Base-by-base conservation (phyloP, 2,888 invertebrate species). In the Drosophila conformis region DNA sequence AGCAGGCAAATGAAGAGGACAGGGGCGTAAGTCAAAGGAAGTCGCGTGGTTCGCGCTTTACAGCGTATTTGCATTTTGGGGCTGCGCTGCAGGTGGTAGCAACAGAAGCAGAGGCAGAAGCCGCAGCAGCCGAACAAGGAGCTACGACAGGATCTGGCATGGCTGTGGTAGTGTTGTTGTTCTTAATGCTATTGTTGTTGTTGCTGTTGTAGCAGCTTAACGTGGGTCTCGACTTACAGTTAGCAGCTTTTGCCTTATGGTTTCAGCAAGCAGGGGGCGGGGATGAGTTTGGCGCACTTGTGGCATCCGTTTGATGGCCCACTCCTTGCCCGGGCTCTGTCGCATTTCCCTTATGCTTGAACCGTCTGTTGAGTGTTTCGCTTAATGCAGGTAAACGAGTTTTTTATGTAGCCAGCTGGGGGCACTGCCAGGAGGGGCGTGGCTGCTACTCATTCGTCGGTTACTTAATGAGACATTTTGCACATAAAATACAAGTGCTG, bases 341-440 rank as follows among this genome's bases (percentile, higher is more conserved):
- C 80, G 82, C 80, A 80, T 82, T 90, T 83, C 87, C 90, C 89
- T 90, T 90, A 88, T 88, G 87, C 85, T 76, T 53, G 59, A 90
- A 76, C 72, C 86, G 83, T 88, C 85, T 88, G 85, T 71, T 80
- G 90, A 88, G 85, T 85, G 89, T 90, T 90, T 90, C 78, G 84
- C 83, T 88, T 90, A 90, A 90, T 90, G 90, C 85, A 85, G 85
- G 85, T 90, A 85, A 85, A 85, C 85, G 85, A 85, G 85, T 86
- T 85, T 85, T 85, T 85, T 85, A 85, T 85, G 83, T 76, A 78
- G 65, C 69, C 81, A 63, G 52, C 77, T 63, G 36, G 52, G 58
- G 59, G 35, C 53, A 54, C 18, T 46, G 52, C 29, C 56, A 42
- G 13, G 42, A 33, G 27, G 57, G 69, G 58, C 65, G 63, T 68